Evolutionary conservation across 1,140 invertebrate species (phyloP).

Genomic region (Xylocopa sonorina): DNA sequence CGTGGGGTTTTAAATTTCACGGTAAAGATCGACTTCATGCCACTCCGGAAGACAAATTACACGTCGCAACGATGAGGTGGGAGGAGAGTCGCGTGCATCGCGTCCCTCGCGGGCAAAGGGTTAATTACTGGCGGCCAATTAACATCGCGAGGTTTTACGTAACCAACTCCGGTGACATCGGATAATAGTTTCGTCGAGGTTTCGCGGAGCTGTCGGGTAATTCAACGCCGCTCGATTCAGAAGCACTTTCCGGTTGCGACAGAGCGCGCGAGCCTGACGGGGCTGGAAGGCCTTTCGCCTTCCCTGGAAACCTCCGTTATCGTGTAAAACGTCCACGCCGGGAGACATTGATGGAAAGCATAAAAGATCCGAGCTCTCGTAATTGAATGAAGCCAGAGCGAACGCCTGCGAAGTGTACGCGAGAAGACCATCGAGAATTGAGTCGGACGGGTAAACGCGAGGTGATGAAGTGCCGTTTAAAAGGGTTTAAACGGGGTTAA

Average conservation of each 20-base stretch:
- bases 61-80: too few species aligned
- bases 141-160: slow-evolving; percentile 19
- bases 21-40: too few species aligned
- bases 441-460: too few species aligned
- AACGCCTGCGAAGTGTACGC: background rate
- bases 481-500: background rate
- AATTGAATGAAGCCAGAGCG: background rate
- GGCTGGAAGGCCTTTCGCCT: slow-evolving; percentile 20
- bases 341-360: background rate
- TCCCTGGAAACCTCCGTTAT: background rate
- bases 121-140: slow-evolving; percentile 17
- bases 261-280: slow-evolving; percentile 1
- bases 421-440: too few species aligned
- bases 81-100: too few species aligned
- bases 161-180: slow-evolving; percentile 7
- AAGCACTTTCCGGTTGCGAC: slow-evolving; percentile 31
- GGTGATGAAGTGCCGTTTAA: too few species aligned
- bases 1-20: too few species aligned
- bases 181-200: slow-evolving; percentile 20
- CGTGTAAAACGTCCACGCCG: background rate
- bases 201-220: slow-evolving; percentile 24
- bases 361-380: background rate
- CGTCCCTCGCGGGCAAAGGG: background rate
- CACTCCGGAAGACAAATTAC: background rate
- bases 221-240: slow-evolving; percentile 35